These are phyloP conservation scores for Arenicola marina DNA, from an alignment of 2,888 invertebrate genomes.

Conservation along the genomic window DNA sequence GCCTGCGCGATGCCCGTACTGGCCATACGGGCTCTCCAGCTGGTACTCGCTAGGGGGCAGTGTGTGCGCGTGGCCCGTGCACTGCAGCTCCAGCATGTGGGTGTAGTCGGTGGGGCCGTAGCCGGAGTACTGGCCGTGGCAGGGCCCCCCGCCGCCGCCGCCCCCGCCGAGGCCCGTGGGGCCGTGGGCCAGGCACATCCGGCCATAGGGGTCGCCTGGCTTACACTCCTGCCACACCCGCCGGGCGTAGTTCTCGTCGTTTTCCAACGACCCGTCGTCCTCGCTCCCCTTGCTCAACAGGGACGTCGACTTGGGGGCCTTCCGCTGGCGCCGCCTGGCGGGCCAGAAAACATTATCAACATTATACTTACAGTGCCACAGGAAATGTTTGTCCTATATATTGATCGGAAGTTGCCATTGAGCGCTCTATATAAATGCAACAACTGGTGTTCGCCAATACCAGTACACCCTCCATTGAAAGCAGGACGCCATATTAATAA, in stretches of 20 bases:
- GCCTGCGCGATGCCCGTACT: background rate
- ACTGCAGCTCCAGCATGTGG: constrained; percentile 2
- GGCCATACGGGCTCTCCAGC: background rate
- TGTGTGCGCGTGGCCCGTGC: background rate
- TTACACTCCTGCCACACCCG: background rate
- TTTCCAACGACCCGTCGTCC: constrained; percentile 1
- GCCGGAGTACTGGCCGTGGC: background rate
- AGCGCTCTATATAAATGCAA: too few relatives aligned
- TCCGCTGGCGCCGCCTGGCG: background rate
- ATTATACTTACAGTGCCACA: too few relatives aligned
- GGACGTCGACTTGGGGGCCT: background rate
- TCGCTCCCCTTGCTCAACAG: background rate
- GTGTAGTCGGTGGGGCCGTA: constrained; percentile 1
- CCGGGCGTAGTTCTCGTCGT: constrained; percentile 8
- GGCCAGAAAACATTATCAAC: too few relatives aligned
- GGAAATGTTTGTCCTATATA: too few relatives aligned
- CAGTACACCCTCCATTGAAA: too few relatives aligned
- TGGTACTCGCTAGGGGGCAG: constrained; percentile 1
- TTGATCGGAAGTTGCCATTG: too few relatives aligned
- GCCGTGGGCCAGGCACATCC: constrained; percentile 1
- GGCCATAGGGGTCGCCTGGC: constrained; percentile 1
- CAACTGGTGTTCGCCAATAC: too few relatives aligned
- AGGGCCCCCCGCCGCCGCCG: too few relatives aligned
- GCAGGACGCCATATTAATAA: too few relatives aligned
- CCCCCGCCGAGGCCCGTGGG: background rate